A percentile compares a stretch with the other conserved stretches of the same genome.
These are phyloP conservation scores for Montipora cactus DNA, from an alignment of 64 coral and sea anemone genomes.

Conservation along the genomic window DNA sequence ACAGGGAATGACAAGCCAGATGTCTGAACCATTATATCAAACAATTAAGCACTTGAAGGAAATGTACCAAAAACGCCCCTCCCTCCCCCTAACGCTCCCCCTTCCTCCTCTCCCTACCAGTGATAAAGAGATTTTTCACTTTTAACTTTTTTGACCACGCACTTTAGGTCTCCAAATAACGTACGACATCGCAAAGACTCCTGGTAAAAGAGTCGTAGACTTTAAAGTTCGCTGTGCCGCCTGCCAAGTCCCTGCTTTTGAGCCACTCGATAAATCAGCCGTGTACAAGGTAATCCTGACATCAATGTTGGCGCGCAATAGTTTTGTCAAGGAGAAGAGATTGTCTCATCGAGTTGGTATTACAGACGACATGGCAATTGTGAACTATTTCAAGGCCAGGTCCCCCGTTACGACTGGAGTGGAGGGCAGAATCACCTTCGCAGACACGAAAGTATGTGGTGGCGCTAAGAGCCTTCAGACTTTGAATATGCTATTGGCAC, in stretches of 20 bases:
- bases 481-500: not conserved
- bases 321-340: constrained; percentile 51
- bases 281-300: constrained; percentile 80
- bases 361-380: constrained; percentile 29
- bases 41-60: no score
- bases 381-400: constrained; percentile 58
- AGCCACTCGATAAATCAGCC: constrained; percentile 24
- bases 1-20: no score
- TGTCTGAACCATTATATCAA: no score
- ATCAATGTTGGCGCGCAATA: constrained; percentile 56
- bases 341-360: constrained; percentile 56
- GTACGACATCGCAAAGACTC: constrained; percentile 66
- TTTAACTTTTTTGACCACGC: not conserved
- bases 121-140: no score
- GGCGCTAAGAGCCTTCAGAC: not conserved
- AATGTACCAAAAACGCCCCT: no score
- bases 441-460: not conserved
- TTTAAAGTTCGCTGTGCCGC: constrained; percentile 66
- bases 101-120: no score
- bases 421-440: constrained; percentile 71
- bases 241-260: constrained; percentile 72
- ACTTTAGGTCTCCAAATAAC: constrained; percentile 67
- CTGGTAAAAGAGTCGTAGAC: constrained; percentile 42
- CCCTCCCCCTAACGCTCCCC: no score
- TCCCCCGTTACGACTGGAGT: constrained; percentile 58